phyloP scores from a whole-genome alignment of 2,113 vertebrate genomes.

The Oplegnathus fasciatus region DNA sequence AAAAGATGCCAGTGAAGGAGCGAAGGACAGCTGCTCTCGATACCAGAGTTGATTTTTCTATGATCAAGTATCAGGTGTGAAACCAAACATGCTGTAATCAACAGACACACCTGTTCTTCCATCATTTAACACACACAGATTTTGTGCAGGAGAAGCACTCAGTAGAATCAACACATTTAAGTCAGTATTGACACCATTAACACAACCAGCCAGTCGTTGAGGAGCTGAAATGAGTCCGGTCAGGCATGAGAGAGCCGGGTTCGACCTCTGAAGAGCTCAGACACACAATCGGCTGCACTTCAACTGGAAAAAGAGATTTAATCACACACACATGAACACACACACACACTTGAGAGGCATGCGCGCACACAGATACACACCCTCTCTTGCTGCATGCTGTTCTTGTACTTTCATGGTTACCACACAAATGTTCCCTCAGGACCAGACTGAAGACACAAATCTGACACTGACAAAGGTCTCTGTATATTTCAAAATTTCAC shows the following conservation, averaged over 20 bases:
- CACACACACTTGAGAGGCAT: no score
- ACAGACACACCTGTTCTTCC: slow-evolving; percentile 2
- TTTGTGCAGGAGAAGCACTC: background rate
- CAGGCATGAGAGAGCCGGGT: slow-evolving; percentile 36
- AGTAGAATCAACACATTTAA: slow-evolving; percentile 45
- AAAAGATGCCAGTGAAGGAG: background rate
- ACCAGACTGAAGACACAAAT: background rate
- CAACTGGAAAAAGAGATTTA: slow-evolving; percentile 42
- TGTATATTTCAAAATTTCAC: background rate
- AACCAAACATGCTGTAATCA: background rate
- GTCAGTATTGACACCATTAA: slow-evolving; percentile 76
- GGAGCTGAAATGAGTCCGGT: slow-evolving; percentile 62
- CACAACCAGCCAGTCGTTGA: slow-evolving; percentile 61
- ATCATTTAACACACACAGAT: background rate
- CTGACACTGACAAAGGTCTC: background rate
- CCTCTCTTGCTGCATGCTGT: background rate
- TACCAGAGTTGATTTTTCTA: background rate
- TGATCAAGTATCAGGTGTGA: slow-evolving; percentile 5
- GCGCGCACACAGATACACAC: background rate
- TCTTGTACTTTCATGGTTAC: background rate
- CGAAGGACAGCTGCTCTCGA: background rate
- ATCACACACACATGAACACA: slow-evolving; percentile 15
- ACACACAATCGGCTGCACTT: slow-evolving; percentile 27
- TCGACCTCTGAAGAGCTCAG: slow-evolving; percentile 36
- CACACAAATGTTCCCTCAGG: slow-evolving; percentile 6